Percentiles rank a stretch among this genome's conserved stretches.
phyloP scores from a whole-genome alignment of 2,797 vertebrate species.

The Danionella dracula region DNA sequence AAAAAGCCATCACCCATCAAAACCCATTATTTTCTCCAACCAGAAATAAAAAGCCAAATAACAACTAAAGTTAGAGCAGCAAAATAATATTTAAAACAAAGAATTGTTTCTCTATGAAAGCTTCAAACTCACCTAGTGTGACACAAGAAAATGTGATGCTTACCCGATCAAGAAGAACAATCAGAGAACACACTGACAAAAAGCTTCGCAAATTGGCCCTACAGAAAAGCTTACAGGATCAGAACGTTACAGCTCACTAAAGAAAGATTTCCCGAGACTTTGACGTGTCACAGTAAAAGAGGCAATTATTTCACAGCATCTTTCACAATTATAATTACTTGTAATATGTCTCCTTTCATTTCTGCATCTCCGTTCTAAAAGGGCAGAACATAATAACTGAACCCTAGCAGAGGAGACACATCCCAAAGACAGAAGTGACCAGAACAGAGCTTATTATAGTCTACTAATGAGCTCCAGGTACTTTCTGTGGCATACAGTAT shows the following conservation, averaged over 20 bases:
- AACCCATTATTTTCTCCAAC: slow-evolving; percentile 2
- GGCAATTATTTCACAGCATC: neutral
- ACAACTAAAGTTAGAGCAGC: neutral
- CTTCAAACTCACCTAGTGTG: neutral
- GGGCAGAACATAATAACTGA: neutral
- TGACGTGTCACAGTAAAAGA: neutral
- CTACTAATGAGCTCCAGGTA: neutral
- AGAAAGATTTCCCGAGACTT: neutral
- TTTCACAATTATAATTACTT: slow-evolving; percentile 2
- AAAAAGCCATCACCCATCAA: slow-evolving; percentile 3
- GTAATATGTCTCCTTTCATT: slow-evolving; percentile 1
- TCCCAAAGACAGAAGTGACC: neutral
- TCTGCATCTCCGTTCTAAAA: neutral
- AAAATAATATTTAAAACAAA: no score
- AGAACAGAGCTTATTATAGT: slow-evolving; percentile 1
- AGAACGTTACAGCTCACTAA: neutral
- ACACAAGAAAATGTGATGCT: neutral
- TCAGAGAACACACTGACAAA: neutral
- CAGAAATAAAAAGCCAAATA: neutral
- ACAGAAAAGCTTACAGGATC: neutral
- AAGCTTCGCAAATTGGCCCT: neutral
- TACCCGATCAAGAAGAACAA: neutral
- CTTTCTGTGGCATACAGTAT: neutral
- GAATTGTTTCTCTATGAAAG: no score
- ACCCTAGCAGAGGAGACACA: neutral